Evolutionary conservation across 2,113 vertebrate species (phyloP), one percentile per base, ranked within the genome.

Genomic region (Xyrauchen texanus): DNA sequence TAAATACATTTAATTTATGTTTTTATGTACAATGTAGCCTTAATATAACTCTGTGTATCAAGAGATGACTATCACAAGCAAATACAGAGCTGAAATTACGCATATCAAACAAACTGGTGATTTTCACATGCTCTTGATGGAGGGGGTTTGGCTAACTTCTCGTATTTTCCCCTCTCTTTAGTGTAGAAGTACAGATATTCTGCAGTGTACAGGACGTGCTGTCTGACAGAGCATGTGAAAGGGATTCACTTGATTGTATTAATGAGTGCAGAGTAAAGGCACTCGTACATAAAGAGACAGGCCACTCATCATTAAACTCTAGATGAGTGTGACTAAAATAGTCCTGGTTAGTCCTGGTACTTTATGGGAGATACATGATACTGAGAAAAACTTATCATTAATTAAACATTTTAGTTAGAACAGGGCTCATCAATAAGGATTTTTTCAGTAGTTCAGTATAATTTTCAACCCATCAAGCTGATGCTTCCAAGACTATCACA

Each of bases 211-310:
- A 67, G 68, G 60, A 42, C 16, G 60, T 76, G 44, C 21, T 34
- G 21, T 34, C 21, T 78, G 49, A 78, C 63, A 67, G 61, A 76
- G 78, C 70, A 81, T 75, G 66, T 83, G 70, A 83, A 79, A 79
- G 8, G 68, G 52, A 52, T 76, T 76, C 79, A 64, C 68, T 60
- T 76, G 77, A 83, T 79, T 68, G 66, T 15, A 12, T 63, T 83
- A 81, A 81, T 78, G 76, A 83, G 70, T 47, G 79, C 44, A 10
- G 79, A 79, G 68, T 81, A 81, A 47, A 77, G 57, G 76, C 53
- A 49, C 67, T 81, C 61, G 46, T 51, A 45, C 47, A 34, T 78
- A 68, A 52, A 76, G 61, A 75, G 75, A 46, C 44, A 73, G 75
- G 70, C 74, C 69, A 78, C 64, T 81, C 69, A 81, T 81, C 21